Base-by-base conservation (phyloP, 2,888 invertebrate species). In the Macaria notata region DNA sequence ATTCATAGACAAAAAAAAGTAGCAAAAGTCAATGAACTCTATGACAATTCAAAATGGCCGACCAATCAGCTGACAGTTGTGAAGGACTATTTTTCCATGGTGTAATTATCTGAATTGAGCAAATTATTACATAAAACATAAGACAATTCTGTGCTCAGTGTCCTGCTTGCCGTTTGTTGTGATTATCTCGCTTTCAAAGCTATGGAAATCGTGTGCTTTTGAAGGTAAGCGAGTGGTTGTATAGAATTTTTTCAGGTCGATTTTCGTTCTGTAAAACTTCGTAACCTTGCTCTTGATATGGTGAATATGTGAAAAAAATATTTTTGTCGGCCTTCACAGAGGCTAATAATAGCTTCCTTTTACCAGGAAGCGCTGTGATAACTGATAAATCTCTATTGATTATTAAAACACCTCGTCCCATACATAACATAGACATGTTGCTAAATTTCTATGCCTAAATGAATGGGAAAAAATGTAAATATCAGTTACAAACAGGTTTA, bases 91-190 rank as follows among this genome's bases (percentile, higher is more conserved):
- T 84, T 84, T 87, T 87, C 81, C 83, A 81, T 83, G 78, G 75
- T 80, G 76, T 77, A 80, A 80, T 79, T 76, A 65, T 68, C 64
- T 68, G 67, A 81, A 82, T 77, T 81, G 70, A 71, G 71, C 73
- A 78, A 86, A 87, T 83, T 88, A 88, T 88, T 89, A 88, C 85
- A 89, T 88, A 88, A 90, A 89, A 83, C 78, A 54, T 78, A 63
- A 62, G 61, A 56, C 47, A 58, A 73, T 60, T 60, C 47, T 58
- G 60, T 64, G 70, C 65, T 68, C 55, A 72, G 70, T 77, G 71
- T 59, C 57, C 54, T 58, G 54, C 48, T 65, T 62, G 68, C 62
- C 65, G 64, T 59, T 63, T 50, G 59, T 63, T 65, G 69, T 70
- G 60, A 62, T 66, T 54, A 53, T 66, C 53, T 50, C 59, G 48